Evolutionary conservation across 2,888 invertebrate genomes (phyloP).

Genomic region (Amphipoea lucens): DNA sequence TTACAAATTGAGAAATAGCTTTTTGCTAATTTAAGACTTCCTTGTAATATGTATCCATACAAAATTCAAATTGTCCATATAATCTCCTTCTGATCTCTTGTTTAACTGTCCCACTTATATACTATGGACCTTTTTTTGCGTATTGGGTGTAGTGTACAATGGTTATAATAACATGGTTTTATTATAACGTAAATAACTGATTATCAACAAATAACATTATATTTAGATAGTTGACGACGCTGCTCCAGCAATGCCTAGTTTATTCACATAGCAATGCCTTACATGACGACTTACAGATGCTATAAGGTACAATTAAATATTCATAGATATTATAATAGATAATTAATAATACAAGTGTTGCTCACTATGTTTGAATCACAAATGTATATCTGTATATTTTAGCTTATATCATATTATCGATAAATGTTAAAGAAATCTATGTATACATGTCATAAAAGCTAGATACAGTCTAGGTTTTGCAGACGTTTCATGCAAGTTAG

Average conservation of each 20-base stretch:
- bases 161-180: constrained; percentile 65
- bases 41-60: constrained; percentile 67
- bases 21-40: constrained; percentile 75
- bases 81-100: constrained; percentile 77
- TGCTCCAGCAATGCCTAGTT: constrained; percentile 73
- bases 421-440: constrained; percentile 65
- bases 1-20: constrained; percentile 76
- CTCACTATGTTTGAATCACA: constrained; percentile 76
- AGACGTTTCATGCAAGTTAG: constrained; percentile 52
- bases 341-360: constrained; percentile 73
- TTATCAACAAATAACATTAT: constrained; percentile 77
- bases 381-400: constrained; percentile 73
- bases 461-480: constrained; percentile 59
- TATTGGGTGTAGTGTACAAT: constrained; percentile 67
- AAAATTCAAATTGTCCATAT: constrained; percentile 70
- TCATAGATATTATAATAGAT: constrained; percentile 70
- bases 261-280: constrained; percentile 76
- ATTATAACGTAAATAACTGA: constrained; percentile 74
- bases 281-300: constrained; percentile 70
- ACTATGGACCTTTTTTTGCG: constrained; percentile 60
- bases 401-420: constrained; percentile 68
- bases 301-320: constrained; percentile 67
- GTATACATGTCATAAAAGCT: constrained; percentile 66
- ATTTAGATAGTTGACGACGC: constrained; percentile 67
- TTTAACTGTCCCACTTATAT: constrained; percentile 68